Percentiles rank a stretch among this genome's conserved stretches.
Conservation (phyloP, 2,888 invertebrate species). For the Clistopyga incitator region DNA sequence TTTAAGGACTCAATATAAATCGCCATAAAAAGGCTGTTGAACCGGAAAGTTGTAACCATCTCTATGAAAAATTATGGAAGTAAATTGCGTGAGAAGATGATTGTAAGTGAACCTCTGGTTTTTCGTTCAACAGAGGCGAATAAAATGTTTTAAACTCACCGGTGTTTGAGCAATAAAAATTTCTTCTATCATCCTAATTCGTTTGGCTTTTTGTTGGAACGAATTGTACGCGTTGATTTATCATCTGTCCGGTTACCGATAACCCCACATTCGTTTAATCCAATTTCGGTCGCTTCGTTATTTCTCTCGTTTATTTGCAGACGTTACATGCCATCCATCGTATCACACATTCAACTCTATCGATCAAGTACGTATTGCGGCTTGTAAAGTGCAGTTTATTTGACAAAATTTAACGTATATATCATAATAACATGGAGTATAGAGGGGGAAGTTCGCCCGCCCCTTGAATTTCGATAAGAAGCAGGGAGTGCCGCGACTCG, state of each 20-base stretch:
- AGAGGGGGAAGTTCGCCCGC: not conserved
- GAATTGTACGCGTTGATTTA: not conserved
- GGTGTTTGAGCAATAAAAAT: not conserved
- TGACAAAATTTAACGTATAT: not conserved
- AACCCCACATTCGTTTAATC: not conserved
- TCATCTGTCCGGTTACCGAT: not conserved
- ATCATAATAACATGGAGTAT: not conserved
- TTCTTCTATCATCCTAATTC: conserved; percentile 15
- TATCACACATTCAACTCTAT: not conserved
- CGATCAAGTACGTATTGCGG: not conserved
- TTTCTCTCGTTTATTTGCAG: not conserved
- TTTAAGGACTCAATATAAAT: too few relatives aligned
- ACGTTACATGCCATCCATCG: not conserved
- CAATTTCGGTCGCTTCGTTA: not conserved
- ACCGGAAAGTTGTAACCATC: too few relatives aligned
- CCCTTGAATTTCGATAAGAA: not conserved
- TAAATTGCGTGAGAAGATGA: too few relatives aligned
- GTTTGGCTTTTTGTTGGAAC: not conserved
- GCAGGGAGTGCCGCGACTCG: not conserved
- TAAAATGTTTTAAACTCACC: not conserved
- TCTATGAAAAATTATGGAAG: too few relatives aligned
- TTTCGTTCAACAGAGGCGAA: not conserved
- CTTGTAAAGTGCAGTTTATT: not conserved
- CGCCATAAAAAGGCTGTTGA: too few relatives aligned
- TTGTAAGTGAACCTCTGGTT: too few relatives aligned